Conservation (phyloP, 2,797 vertebrate species). For the Melanotaenia boesemani region DNA sequence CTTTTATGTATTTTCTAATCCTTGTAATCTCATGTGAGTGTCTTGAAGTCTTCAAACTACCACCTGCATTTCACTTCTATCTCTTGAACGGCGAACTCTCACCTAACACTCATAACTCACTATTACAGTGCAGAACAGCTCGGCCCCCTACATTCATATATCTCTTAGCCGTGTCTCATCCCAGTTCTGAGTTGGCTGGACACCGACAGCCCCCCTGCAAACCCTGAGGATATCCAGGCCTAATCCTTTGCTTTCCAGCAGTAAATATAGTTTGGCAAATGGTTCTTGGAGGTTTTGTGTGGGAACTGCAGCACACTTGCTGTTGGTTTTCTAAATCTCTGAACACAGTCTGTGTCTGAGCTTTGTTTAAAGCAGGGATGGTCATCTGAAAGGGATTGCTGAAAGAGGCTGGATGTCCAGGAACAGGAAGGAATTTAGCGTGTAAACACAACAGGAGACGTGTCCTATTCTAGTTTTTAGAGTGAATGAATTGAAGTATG, state of each 20-base stretch:
- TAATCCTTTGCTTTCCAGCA: slow-evolving; percentile 43
- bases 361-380: background rate
- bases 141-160: slow-evolving; percentile 11
- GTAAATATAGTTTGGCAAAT: slow-evolving; percentile 62
- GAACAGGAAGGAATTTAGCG: slow-evolving; percentile 1
- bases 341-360: slow-evolving; percentile 11
- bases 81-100: slow-evolving; percentile 17
- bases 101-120: slow-evolving; percentile 28
- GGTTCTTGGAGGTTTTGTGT: slow-evolving; percentile 32
- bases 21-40: background rate
- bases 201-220: slow-evolving; percentile 40
- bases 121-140: background rate
- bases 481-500: slow-evolving; percentile 7
- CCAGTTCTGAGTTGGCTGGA: slow-evolving; percentile 39
- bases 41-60: background rate
- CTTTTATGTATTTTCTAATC: background rate
- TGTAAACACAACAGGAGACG: slow-evolving; percentile 20
- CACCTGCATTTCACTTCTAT: slow-evolving; percentile 33
- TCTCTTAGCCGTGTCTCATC: slow-evolving; percentile 24
- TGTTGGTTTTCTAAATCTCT: slow-evolving; percentile 20
- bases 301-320: slow-evolving; percentile 47
- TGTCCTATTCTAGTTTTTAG: slow-evolving; percentile 29
- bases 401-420: slow-evolving; percentile 14
- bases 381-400: slow-evolving; percentile 11
- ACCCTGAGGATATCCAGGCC: slow-evolving; percentile 56